A percentile compares a stretch with the other conserved stretches of the same genome.
These are phyloP conservation scores for Turnix velox DNA, from an alignment of 2,113 vertebrate species.

Conservation along the genomic window DNA sequence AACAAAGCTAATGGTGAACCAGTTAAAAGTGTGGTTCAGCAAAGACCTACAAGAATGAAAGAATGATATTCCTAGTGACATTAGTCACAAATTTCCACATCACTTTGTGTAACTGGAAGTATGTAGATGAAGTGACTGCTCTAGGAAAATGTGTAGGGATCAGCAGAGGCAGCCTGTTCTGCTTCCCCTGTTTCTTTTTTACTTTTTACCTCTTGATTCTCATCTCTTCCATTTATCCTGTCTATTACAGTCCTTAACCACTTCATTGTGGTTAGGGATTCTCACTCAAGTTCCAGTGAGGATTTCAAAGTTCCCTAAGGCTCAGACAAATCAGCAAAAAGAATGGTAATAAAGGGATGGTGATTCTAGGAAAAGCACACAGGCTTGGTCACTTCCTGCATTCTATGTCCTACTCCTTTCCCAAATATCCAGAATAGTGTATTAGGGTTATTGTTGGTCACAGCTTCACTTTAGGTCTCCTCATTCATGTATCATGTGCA, in stretches of 20 bases:
- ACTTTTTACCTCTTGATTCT: background rate
- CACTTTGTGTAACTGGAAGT: background rate
- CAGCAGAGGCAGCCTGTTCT: background rate
- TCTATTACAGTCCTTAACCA: background rate
- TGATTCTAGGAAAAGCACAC: background rate
- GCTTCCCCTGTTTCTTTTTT: background rate
- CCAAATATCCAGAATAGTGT: background rate
- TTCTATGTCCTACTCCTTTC: background rate
- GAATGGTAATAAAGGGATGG: background rate
- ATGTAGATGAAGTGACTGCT: background rate
- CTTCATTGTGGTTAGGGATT: too few species aligned
- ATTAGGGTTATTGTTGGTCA: background rate
- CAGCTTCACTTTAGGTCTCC: background rate
- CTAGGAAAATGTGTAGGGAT: background rate
- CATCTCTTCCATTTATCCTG: background rate
- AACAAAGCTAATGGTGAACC: background rate
- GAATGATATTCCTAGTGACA: background rate
- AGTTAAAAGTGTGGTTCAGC: background rate
- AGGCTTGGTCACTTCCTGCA: background rate
- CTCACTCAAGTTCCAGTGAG: background rate
- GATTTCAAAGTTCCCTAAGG: background rate
- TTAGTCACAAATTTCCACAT: background rate
- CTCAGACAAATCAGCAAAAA: background rate
- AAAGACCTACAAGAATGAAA: background rate
- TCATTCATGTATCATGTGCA: background rate